Percentiles rank a stretch among this genome's conserved stretches.
These are phyloP conservation scores for Eupristina koningsbergeri DNA, from an alignment of 1,140 invertebrate genomes.

Conservation along the genomic window DNA sequence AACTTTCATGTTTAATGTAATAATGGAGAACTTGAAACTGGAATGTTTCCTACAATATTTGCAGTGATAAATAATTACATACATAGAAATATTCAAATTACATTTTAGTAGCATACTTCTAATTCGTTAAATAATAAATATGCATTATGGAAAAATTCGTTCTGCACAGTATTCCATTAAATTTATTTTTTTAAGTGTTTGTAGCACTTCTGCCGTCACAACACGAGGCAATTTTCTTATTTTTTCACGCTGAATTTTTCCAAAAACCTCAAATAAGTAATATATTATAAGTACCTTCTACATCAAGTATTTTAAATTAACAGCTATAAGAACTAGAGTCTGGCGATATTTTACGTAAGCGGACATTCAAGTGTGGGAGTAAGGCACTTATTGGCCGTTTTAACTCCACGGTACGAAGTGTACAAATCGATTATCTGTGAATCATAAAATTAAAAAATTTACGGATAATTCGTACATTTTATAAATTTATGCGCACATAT, in stretches of 20 bases:
- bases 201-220: background rate
- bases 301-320: constrained; percentile 44
- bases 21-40: background rate
- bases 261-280: constrained; percentile 41
- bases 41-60: background rate
- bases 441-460: constrained; percentile 1
- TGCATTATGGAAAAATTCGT: background rate
- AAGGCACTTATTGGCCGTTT: constrained; percentile 26
- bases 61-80: background rate
- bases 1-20: background rate
- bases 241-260: background rate
- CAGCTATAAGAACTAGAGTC: constrained; percentile 21
- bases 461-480: background rate
- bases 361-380: constrained; percentile 40
- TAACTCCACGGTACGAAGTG: background rate
- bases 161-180: background rate
- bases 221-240: constrained; percentile 18
- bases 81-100: background rate
- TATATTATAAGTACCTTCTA: constrained; percentile 43
- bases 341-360: constrained; percentile 41
- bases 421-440: constrained; percentile 25
- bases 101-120: background rate
- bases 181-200: background rate
- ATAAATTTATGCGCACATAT: background rate
- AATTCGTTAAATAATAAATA: background rate